A percentile compares a stretch with the other conserved stretches of the same genome.
Conservation (phyloP, 2,797 vertebrate genomes). For the Acomys russatus region DNA sequence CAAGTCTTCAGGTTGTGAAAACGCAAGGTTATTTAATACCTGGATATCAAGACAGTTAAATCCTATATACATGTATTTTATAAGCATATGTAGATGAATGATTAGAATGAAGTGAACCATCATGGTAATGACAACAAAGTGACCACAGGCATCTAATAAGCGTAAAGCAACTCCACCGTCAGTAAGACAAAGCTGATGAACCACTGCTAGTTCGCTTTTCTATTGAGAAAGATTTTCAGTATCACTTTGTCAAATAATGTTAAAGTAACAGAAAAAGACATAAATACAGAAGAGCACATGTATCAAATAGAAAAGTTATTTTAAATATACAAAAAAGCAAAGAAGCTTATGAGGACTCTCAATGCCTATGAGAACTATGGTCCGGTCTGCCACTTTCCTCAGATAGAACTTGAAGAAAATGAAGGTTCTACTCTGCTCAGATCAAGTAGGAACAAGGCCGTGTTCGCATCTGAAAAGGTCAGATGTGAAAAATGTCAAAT, state of each 20-base stretch:
- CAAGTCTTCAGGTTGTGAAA: not conserved
- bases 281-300: not conserved
- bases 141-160: not conserved
- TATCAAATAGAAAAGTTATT: not conserved
- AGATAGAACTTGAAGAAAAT: not conserved
- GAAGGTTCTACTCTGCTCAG: not conserved
- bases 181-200: not conserved
- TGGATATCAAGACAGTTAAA: not conserved
- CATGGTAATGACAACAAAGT: not conserved
- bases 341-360: not conserved
- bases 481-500: slow-evolving; percentile 35
- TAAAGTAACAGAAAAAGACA: not conserved
- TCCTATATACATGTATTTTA: not conserved
- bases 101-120: not conserved
- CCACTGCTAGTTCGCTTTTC: not conserved
- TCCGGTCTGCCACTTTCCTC: not conserved
- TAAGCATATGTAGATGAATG: not conserved
- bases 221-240: not conserved
- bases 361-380: not conserved
- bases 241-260: not conserved
- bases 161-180: not conserved
- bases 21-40: not conserved
- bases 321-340: slow-evolving; percentile 26
- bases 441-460: not conserved
- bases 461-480: not conserved